Evolutionary conservation across 2,888 invertebrate genomes (phyloP), one percentile per base, ranked within the genome.

Genomic region (Drosophila barbarae): DNA sequence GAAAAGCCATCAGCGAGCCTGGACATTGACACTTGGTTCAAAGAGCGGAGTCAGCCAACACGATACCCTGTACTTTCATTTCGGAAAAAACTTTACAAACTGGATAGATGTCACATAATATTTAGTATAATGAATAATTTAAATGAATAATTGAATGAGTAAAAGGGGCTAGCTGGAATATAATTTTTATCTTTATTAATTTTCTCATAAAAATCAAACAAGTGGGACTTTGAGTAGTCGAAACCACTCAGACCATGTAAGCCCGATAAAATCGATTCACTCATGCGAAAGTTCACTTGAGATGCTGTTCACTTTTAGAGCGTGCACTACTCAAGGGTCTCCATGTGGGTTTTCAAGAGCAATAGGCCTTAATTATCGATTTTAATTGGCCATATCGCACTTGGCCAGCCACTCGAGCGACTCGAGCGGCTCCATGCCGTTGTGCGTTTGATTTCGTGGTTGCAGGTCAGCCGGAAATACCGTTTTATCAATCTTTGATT

Each of bases 11-110:
- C 79, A 77, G 65, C 72, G 75, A 34, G 64, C 66, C 71, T 82
- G 84, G 82, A 77, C 81, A 82, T 84, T 82, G 81, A 82, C 81
- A 82, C 84, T 82, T 78, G 84, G 61, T 70, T 61, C 49, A 55
- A 64, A 68, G 67, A 71, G 65, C 68, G 60, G 51, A 30, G 52
- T n/a, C 28, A 21, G 36, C 26, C 28, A n/a, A 49, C 69, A 68
- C 18, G 28, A 34, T 54, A 18, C 32, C 34, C 44, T 52, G 65
- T 71, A 83, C 83, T 80, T 83, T 83, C 80, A 77, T 80, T 76
- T 80, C 70, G 67, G 69, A 63, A 74, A 74, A 44, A 12, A 9
- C 6, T 15, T 4, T 7, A 2, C 18, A 30, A 12, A 13, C 4
- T 30, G 5, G 18, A 44, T 44, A 1, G 10, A 4, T 5, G 26